Conservation (phyloP, 1,140 invertebrate species). For the Hormaphis cornu region DNA sequence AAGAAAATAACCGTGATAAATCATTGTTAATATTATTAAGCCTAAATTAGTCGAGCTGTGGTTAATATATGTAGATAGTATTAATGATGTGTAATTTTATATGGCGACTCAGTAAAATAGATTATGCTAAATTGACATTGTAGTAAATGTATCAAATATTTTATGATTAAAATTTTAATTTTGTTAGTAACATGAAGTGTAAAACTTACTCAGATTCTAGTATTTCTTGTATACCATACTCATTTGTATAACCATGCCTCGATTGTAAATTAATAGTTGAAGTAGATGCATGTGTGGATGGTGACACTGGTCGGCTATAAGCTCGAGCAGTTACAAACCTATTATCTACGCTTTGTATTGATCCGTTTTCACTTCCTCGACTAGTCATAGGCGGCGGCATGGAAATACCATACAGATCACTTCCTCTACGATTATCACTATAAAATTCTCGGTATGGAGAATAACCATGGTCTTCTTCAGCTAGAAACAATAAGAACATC, state of each 20-base stretch:
- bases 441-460: constrained; percentile 23
- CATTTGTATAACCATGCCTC: constrained; percentile 25
- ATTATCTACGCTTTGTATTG: constrained; percentile 19
- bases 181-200: too few species aligned
- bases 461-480: constrained; percentile 37
- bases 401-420: constrained; percentile 11
- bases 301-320: constrained; percentile 14
- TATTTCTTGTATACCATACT: constrained; percentile 30
- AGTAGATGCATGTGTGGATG: constrained; percentile 22
- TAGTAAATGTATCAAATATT: too few species aligned
- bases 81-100: not conserved
- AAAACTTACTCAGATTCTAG: constrained; percentile 22
- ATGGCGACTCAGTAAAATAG: not conserved
- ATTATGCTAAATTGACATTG: too few species aligned
- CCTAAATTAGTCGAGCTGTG: not conserved
- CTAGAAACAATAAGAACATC: constrained; percentile 30
- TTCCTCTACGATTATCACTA: constrained; percentile 10
- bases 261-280: constrained; percentile 24
- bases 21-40: constrained; percentile 17
- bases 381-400: constrained; percentile 9
- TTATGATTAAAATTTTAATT: not conserved
- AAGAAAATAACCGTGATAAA: constrained; percentile 25
- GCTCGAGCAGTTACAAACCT: constrained; percentile 21
- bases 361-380: constrained; percentile 23
- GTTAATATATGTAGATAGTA: not conserved